Evolutionary conservation across 2,113 vertebrate species (phyloP).

Genomic region (Oryctolagus cuniculus): DNA sequence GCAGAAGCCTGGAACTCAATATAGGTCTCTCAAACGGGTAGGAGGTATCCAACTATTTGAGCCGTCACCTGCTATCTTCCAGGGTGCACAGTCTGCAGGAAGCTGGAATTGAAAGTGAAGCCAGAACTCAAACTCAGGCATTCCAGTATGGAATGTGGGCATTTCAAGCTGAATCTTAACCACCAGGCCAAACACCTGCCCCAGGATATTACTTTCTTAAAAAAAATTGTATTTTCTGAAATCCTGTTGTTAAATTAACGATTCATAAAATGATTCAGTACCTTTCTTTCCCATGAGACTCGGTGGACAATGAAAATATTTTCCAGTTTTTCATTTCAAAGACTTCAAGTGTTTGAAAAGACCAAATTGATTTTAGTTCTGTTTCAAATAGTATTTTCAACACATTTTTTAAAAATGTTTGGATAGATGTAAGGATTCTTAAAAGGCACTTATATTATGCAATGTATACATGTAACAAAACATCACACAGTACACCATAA

Average conservation of each 20-base stretch:
- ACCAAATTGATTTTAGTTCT: constrained; percentile 53
- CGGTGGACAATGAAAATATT: constrained; percentile 15
- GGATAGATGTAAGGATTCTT: not conserved
- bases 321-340: constrained; percentile 54
- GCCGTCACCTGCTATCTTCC: too few species aligned
- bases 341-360: constrained; percentile 37
- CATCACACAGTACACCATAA: too few species aligned
- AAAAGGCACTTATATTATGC: not conserved
- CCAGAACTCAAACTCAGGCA: too few species aligned
- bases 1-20: too few species aligned
- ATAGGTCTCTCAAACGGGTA: too few species aligned
- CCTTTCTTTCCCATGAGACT: constrained; percentile 6
- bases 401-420: constrained; percentile 37
- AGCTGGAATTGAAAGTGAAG: too few species aligned
- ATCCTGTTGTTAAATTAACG: constrained; percentile 10
- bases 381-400: constrained; percentile 32
- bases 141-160: too few species aligned
- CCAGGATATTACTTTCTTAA: not conserved
- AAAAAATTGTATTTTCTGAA: not conserved
- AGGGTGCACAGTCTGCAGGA: too few species aligned
- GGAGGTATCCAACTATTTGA: too few species aligned
- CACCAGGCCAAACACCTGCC: too few species aligned
- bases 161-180: too few species aligned
- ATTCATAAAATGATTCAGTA: constrained; percentile 38
- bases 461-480: too few species aligned